Base-by-base conservation (phyloP, 2,797 vertebrate species). In the Sternarchorhynchus goeldii region DNA sequence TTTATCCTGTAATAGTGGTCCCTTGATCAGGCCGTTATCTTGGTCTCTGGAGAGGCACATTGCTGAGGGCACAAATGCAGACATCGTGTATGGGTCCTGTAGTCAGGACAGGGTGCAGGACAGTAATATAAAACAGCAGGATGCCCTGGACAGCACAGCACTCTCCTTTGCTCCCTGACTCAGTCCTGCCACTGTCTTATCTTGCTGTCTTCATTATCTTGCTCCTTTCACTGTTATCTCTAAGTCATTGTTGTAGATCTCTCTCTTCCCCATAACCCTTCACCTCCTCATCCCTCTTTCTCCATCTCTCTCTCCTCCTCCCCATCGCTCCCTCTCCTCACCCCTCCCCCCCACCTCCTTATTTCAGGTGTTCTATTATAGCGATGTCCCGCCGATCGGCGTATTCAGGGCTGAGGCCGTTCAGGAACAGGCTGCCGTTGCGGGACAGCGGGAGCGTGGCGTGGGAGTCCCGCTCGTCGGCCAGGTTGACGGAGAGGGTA, bases 371-470 rank as follows among this genome's bases (percentile, higher is more conserved):
- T 89, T 98, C 96, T 5, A 97, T 95, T 63, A 96, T 89, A 0
- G 95, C 93, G 3, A 96, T 93, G 84, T 99, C 96, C 79, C 94
- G 92, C 3, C 94, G 90, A 55, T 92, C 88, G 3, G 95, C 94
- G 78, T 95, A 96, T 87, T 96, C 95, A 0, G 97, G 97, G n/a
- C 95, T 97, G 86, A 99, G 93, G 39, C 97, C 96, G 5, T 99
- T 99, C 86, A 99, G 93, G 88, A 96, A 99, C 87, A 99, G 94
- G 88, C 96, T 97, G 79, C 96, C 96, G 0, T 95, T 95, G 86
- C 95, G 94, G 75, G 92, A 93, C 45, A 99, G 90, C 10, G 94
- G 91, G 77, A 96, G 88, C 73, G 93, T 92, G 41, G 95, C 90
- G 88, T 95, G 90, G 32, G 90, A 81, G 32, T 98, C 96, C 81